Evolutionary conservation across 2,113 vertebrate species (phyloP).

Genomic region (Neolamprologus cancellatus): DNA sequence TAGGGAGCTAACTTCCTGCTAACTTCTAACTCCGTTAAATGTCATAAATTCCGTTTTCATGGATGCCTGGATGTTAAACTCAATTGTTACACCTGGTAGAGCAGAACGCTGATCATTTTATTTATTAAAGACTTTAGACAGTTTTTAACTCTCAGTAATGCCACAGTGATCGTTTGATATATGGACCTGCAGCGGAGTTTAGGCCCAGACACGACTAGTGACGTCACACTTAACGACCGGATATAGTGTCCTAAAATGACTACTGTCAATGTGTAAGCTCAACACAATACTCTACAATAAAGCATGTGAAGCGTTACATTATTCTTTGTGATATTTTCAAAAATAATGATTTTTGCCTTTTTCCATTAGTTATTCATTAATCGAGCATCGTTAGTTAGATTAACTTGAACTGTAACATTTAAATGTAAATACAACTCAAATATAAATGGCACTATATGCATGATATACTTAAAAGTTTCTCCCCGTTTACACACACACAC

Average conservation of each 20-base stretch:
- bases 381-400: no score
- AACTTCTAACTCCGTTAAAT: no score
- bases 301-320: neutral
- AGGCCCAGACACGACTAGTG: no score
- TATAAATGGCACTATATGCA: neutral
- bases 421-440: neutral
- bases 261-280: neutral
- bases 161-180: no score
- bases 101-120: no score
- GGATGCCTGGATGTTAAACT: no score
- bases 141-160: no score
- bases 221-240: fast-evolving
- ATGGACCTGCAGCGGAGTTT: no score
- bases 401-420: neutral
- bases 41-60: no score
- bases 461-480: neutral
- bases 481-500: fast-evolving
- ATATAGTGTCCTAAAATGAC: neutral
- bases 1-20: no score
- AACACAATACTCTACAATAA: neutral
- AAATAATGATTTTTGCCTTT: neutral
- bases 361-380: neutral
- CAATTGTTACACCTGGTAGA: no score
- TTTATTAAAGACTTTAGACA: no score
- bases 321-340: neutral